Base-by-base conservation (phyloP, 2,888 invertebrate species). In the Pomacea canaliculata region DNA sequence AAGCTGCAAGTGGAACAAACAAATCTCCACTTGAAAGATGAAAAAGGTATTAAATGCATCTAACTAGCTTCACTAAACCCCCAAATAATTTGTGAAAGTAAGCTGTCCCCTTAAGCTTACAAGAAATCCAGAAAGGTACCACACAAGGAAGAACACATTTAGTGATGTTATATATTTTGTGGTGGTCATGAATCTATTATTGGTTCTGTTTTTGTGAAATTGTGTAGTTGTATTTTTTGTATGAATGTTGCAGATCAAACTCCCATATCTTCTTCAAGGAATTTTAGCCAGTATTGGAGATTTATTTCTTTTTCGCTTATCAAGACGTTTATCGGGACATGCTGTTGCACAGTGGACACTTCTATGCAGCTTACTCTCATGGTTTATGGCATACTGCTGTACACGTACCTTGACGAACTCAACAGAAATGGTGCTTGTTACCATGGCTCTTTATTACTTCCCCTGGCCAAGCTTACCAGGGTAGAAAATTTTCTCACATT, bases 341-440 rank as follows among this genome's bases (percentile, higher is more conserved):
- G 82, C 82, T 4, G 88, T 89, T 19, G 91, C 90, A 7, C 87
- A 95, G 90, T 95, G 96, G 95, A 94, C 95, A 0, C 88, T 95
- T 12, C 94, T 95, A 84, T 92, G 94, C 76, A 93, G 96, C 71
- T 16, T 94, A 0, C 93, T 94, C 0, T 95, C 95, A 67, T 98
- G 97, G 96, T 98, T 97, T 91, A 95, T 96, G 94, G 95, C 96
- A 89, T 99, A 97, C 90, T 96, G 95, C 18, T 94, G 94, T 0
- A 94, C 97, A 0, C 93, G 99, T 72, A 98, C 98, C 0, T 89
- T 99, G 70, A 93, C 95, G 60, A 99, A 99, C 89, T 95, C 95
- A 0, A 91, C 96, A 81, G 99, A 99, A 92, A 94, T 95, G 56
- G 93, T 94, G 0, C 91, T 98, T 49, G 95, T 95, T 3, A 94